Evolutionary conservation across 2,797 vertebrate genomes (phyloP), one percentile per base, ranked within the genome.

Genomic region (Aselliscus stoliczkanus): DNA sequence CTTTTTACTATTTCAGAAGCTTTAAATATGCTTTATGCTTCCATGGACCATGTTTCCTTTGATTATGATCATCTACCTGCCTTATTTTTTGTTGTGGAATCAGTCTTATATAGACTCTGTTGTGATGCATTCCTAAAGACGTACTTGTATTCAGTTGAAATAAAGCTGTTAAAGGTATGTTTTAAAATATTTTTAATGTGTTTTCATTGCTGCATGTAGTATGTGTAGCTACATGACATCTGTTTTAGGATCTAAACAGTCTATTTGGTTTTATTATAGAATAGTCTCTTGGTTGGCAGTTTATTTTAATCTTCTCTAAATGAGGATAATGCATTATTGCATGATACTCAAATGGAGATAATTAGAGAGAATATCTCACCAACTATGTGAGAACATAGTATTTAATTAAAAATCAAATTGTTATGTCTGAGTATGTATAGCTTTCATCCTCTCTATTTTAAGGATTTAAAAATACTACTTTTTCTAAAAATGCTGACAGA

Each of bases 31-130:
- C 94, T 98, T 90, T 87, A 77, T 81, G 54, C 96, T 70, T 98
- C 97, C 77, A 88, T 98, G 96, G 96, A 98, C 75, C 85, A 88
- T 31, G 96, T 91, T 77, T 70, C 94, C 44, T 95, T 97, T 56
- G 90, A 97, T 83, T 29, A 10, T 31, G 84, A 98, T 29, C 95
- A 98, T 10, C 94, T 95, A 18, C 94, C 96, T 62, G 70, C 77
- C 88, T 97, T 98, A 87, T 96, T 98, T 97, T 98, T 98, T 70
- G 77, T 97, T 65, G 94, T 77, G n/a, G 97, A 98, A 67, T 97
- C 93, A 23, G 9, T 98, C 98, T 98, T 98, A 34, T 97, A 98
- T 89, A 96, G 97, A 97, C 94, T 96, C 0, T 97, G 58, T 15
- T 97, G 79, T 84, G 96, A 98, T 85, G 75, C 65, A 17, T 83